Evolutionary conservation across 2,797 vertebrate species (phyloP).

Genomic region (Gymnopithys bicolor): DNA sequence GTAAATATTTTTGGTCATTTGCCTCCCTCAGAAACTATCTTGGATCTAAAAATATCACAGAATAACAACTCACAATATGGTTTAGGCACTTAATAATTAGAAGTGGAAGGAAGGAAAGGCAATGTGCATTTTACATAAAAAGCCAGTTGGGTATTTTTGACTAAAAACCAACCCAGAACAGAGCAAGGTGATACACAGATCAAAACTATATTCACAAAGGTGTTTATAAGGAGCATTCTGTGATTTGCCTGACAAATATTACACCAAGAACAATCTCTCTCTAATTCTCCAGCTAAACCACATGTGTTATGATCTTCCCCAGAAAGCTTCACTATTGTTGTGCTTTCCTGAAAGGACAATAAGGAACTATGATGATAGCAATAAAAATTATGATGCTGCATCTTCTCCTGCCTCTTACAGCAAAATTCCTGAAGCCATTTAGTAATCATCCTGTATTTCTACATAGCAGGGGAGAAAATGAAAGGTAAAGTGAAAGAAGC

Average conservation of each 20-base stretch:
- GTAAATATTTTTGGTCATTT: slow-evolving; percentile 51
- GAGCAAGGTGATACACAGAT: not conserved
- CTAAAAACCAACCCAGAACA: not conserved
- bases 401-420: not conserved
- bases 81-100: slow-evolving; percentile 9
- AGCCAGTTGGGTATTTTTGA: slow-evolving; percentile 5
- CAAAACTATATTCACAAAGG: not conserved
- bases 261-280: not conserved
- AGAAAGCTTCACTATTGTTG: not conserved
- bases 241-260: not conserved
- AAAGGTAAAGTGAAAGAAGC: slow-evolving; percentile 54
- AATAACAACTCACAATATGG: slow-evolving; percentile 7
- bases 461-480: slow-evolving; percentile 25
- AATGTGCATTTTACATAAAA: not conserved
- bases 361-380: not conserved
- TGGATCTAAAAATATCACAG: slow-evolving; percentile 23
- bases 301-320: not conserved
- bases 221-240: not conserved
- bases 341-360: not conserved
- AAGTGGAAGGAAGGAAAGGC: not conserved
- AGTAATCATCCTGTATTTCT: slow-evolving; percentile 18
- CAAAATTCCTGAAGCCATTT: not conserved
- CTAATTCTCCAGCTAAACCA: slow-evolving; percentile 6
- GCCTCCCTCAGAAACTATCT: slow-evolving; percentile 15
- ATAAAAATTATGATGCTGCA: slow-evolving; percentile 8